phyloP scores from a whole-genome alignment of 2,797 vertebrate genomes.

The Anguilla anguilla region DNA sequence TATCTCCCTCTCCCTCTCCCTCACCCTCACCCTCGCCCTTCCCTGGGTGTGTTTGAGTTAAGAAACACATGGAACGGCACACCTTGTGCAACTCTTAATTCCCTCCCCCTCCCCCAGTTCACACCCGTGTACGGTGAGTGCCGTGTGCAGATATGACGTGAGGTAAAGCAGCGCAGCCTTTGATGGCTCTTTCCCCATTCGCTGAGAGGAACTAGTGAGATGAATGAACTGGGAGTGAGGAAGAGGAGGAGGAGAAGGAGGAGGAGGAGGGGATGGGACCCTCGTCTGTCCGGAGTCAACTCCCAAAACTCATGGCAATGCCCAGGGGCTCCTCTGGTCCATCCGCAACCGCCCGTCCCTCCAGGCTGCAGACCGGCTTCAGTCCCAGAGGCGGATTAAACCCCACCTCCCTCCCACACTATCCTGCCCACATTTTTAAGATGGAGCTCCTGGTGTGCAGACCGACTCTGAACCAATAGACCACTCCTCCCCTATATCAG shows the following conservation, averaged over 20 bases:
- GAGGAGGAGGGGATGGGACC: background rate
- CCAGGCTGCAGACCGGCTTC: background rate
- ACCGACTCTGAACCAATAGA: background rate
- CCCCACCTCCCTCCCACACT: background rate
- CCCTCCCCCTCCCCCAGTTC: background rate
- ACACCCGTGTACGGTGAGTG: background rate
- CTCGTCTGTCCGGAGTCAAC: background rate
- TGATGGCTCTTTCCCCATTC: background rate
- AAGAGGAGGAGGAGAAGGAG: background rate
- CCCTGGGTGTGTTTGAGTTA: background rate
- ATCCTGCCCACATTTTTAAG: background rate
- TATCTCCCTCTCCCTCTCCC: background rate
- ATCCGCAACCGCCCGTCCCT: too few species aligned
- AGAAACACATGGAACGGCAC: background rate
- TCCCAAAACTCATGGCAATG: background rate
- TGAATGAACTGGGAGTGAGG: background rate
- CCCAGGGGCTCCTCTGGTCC: background rate
- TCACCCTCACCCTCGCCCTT: background rate
- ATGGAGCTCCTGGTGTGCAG: background rate
- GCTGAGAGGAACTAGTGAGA: background rate
- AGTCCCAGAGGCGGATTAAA: background rate
- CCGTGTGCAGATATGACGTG: background rate
- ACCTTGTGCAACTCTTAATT: background rate
- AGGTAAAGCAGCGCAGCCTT: background rate
- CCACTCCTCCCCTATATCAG: background rate